Evolutionary conservation across 2,888 invertebrate genomes (phyloP), one percentile per base, ranked within the genome.

Genomic region (Epirrhoe tristata): DNA sequence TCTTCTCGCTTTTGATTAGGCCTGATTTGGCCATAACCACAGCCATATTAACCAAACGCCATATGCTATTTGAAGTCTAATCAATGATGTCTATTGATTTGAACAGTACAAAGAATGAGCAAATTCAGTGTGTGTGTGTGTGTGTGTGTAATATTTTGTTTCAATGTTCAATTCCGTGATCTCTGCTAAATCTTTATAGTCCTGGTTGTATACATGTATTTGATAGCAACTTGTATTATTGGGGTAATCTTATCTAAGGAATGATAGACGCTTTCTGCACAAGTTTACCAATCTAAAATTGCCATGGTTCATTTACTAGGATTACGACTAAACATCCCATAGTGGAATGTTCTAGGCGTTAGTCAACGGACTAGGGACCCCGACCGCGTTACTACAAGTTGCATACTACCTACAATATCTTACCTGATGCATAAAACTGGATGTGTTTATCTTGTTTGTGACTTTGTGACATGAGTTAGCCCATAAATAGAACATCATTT

Each of bases 301-400:
- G 14, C 0, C n/a, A 31, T 32, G 57, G 57, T 32, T 46, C 31
- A 46, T n/a, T 46, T 10, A 2, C 14, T 48, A 48, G 48, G 16
- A 16, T 16, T 48, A 48, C 1, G 14, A 48, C 48, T 48, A n/a
- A 46, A 8, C 32, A 46, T 55, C 24, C 36, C 17, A 31, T 43
- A 32, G 24, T 31, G 50, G 14, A 36, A 50, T 10, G 60, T 67
- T 56, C 43, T 53, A 57, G 62, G 56, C 48, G 55, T 67, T 74
- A 75, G 83, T 83, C 83, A 83, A 84, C 63, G 83, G 77, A 75
- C 85, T 75, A 60, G 63, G 58, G 73, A 63, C 79, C 78, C 77
- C 80, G 76, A 78, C 75, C 79, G 77, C 77, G 70, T 74, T 79
- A 74, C 73, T 71, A 67, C 73, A 74, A 74, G 68, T 71, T 70